phyloP scores from a whole-genome alignment of 1,140 invertebrate species.

The Branchinecta lynchi region DNA sequence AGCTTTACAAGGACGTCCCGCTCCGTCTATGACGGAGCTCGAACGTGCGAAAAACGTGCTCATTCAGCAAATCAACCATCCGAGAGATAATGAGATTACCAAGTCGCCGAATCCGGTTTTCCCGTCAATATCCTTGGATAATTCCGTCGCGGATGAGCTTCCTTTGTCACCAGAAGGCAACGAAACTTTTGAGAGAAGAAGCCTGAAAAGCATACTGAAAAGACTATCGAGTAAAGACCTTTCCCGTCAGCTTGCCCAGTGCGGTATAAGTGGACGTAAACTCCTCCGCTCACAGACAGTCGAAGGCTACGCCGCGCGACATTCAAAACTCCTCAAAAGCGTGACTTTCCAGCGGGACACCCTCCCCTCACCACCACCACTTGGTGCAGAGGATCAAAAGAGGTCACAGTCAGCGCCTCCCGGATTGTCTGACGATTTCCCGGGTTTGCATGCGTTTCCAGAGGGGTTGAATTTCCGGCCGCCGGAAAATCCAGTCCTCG shows the following conservation, averaged over 20 bases:
- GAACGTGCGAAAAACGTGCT: background rate
- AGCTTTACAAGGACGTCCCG: background rate
- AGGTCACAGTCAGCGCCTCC: background rate
- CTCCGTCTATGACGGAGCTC: background rate
- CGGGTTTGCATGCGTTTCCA: background rate
- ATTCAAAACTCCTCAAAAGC: conserved; percentile 62
- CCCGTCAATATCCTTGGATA: conserved; percentile 15
- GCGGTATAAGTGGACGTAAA: conserved; percentile 19
- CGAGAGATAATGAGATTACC: conserved; percentile 18
- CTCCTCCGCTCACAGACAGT: conserved; percentile 61
- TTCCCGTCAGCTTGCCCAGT: conserved; percentile 26
- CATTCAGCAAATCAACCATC: background rate
- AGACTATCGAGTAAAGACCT: conserved; percentile 41
- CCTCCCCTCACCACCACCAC: background rate
- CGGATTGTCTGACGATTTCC: background rate
- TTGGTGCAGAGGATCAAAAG: background rate
- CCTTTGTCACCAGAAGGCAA: conserved; percentile 51
- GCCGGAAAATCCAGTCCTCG: conserved; percentile 36
- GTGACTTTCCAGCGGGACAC: background rate
- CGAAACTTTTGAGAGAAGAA: conserved; percentile 60
- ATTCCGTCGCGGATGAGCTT: background rate
- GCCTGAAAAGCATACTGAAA: conserved; percentile 68
- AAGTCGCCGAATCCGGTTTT: conserved; percentile 22
- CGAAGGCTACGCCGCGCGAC: conserved; percentile 60
- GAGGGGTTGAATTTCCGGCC: conserved; percentile 8